Conservation (phyloP, 2,888 invertebrate genomes). For the Crossocerus cetratus region DNA sequence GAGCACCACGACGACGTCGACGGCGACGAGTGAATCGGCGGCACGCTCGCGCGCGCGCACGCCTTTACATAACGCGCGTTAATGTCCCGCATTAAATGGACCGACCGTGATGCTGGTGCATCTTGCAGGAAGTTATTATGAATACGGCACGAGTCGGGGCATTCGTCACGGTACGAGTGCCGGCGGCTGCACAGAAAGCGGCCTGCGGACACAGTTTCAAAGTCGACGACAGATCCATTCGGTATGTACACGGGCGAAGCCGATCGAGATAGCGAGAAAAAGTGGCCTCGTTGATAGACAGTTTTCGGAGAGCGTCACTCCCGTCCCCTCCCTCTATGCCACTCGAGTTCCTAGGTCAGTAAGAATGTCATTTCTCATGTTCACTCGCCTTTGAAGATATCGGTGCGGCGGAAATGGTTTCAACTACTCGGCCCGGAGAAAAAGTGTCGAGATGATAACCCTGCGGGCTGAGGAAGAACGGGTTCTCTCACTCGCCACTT, state of each 20-base stretch:
- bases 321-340: background rate
- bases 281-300: background rate
- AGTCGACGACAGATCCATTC: slow-evolving; percentile 20
- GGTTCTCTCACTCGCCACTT: background rate
- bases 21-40: slow-evolving; percentile 45
- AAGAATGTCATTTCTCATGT: slow-evolving; percentile 2
- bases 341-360: background rate
- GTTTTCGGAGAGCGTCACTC: background rate
- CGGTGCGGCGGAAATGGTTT: background rate
- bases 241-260: background rate
- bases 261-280: background rate
- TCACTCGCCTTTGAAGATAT: slow-evolving; percentile 2
- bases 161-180: slow-evolving; percentile 42
- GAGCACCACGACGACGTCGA: slow-evolving; percentile 35
- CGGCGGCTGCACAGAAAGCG: slow-evolving; percentile 20
- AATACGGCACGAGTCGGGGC: slow-evolving; percentile 43
- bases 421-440: background rate
- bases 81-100: slow-evolving; percentile 54
- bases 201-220: slow-evolving; percentile 41
- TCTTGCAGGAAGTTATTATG: slow-evolving; percentile 56
- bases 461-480: background rate
- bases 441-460: background rate
- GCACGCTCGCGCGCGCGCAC: slow-evolving; percentile 34
- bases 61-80: slow-evolving; percentile 63
- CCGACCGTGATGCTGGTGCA: slow-evolving; percentile 35